Evolutionary conservation across 2,888 invertebrate genomes (phyloP), one percentile per base, ranked within the genome.

Genomic region (Scaptomyza flava): DNA sequence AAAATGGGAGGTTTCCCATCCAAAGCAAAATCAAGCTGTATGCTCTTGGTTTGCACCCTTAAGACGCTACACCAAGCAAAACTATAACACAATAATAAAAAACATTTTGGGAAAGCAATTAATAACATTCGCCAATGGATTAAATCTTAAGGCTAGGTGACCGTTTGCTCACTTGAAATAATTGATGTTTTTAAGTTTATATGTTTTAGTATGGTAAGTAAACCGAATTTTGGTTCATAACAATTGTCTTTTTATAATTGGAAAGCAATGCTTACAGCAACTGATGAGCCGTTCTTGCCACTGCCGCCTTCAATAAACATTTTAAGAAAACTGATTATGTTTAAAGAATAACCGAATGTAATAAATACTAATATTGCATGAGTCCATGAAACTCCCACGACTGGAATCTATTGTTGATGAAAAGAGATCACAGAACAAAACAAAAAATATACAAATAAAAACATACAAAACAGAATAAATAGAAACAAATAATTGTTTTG

Each of bases 251-350:
- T 69, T 70, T 42, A 31, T 51, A 43, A 47, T 53, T 43, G 66
- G 33, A 68, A 48, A 50, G 77, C 81, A 77, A 90, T 91, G 90
- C 92, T 92, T 92, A 92, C 98, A 93, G 98, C 98, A 91, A 98
- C 96, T 81, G 98, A 97, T 80, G 98, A 98, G 93, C 98, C 98
- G 93, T 98, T 98, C 93, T 98, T 98, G 91, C 98, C 98, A 92
- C 96, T 95, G 91, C 98, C 98, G 92, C 98, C 97, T 91, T 94
- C 93, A 89, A 94, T 94, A 93, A 96, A 95, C 84, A 94, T 94
- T 92, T 94, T 93, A 91, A 93, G 93, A 94, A 96, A 96, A 92
- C 93, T 93, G 91, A 94, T 91, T 92, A 94, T 93, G 92, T 95
- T 94, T 92, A 88, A 80, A 68, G 90, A 66, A 90, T 91, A 91